Conservation (phyloP, 2,888 invertebrate species). For the Morpho achilles region DNA sequence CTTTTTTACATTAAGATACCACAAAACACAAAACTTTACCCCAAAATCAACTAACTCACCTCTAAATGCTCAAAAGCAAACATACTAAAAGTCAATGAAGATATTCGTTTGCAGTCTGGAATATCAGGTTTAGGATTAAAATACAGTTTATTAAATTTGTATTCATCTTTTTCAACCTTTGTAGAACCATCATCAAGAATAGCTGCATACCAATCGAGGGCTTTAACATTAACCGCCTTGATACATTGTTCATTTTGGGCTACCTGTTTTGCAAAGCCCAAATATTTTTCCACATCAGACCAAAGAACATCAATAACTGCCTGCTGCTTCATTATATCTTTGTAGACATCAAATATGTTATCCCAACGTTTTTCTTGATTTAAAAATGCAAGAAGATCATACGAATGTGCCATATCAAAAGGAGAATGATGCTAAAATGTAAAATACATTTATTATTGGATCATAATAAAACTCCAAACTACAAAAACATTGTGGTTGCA, state of each 20-base stretch:
- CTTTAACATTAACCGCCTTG: constrained; percentile 81
- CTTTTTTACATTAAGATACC: too few species aligned
- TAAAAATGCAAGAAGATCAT: constrained; percentile 86
- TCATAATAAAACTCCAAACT: too few species aligned
- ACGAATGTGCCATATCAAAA: constrained; percentile 84
- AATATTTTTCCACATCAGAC: constrained; percentile 76
- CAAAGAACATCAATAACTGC: constrained; percentile 81
- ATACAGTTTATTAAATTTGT: constrained; percentile 37
- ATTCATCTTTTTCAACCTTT: constrained; percentile 56
- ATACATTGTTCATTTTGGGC: constrained; percentile 82
- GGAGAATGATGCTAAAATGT: constrained; percentile 83
- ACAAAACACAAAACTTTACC: background rate
- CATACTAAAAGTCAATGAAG: constrained; percentile 68
- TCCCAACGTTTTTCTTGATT: constrained; percentile 86
- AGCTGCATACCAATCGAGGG: constrained; percentile 83
- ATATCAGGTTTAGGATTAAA: constrained; percentile 50
- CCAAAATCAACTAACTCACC: constrained; percentile 36
- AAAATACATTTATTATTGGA: background rate
- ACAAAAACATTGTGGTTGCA: too few species aligned
- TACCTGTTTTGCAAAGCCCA: constrained; percentile 80
- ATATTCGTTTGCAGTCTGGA: constrained; percentile 83
- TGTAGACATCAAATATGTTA: constrained; percentile 79
- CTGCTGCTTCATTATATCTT: constrained; percentile 82
- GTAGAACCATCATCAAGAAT: constrained; percentile 77
- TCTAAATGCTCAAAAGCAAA: constrained; percentile 66